Conservation (phyloP, 37 sponge, comb jelly and placozoan species). For the Spongia lamella region DNA sequence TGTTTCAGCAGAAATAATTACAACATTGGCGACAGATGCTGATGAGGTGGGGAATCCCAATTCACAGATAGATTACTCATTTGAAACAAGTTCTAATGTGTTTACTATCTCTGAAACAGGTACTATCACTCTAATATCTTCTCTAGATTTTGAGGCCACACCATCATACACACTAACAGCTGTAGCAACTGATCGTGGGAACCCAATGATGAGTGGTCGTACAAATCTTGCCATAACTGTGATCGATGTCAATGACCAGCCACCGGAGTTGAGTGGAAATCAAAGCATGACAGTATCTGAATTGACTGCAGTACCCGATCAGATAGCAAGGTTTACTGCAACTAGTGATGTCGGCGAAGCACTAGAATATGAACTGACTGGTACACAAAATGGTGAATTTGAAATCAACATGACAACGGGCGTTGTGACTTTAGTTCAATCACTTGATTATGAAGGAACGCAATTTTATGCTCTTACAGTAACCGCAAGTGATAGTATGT, state of each 20-base stretch:
- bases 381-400: constrained; percentile 32
- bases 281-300: no score
- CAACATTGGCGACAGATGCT: constrained; percentile 34
- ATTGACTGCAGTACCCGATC: no score
- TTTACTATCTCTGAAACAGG: neutral
- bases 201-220: constrained; percentile 8
- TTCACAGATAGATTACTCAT: neutral
- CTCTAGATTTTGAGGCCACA: constrained; percentile 48
- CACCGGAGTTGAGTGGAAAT: constrained; percentile 33
- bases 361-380: no score
- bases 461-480: constrained; percentile 19
- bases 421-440: constrained; percentile 31
- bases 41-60: constrained; percentile 20
- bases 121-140: neutral
- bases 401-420: constrained; percentile 52
- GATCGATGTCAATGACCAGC: constrained; percentile 27
- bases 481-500: neutral
- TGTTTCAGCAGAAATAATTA: constrained; percentile 4
- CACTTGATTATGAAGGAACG: constrained; percentile 57
- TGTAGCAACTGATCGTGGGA: constrained; percentile 40
- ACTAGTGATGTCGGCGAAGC: no score
- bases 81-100: neutral
- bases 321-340: no score
- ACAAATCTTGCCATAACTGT: neutral
- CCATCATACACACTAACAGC: constrained; percentile 28